Percentiles rank a stretch among this genome's conserved stretches.
These are phyloP conservation scores for Lymantria monacha DNA, from an alignment of 2,888 invertebrate genomes.

Conservation along the genomic window DNA sequence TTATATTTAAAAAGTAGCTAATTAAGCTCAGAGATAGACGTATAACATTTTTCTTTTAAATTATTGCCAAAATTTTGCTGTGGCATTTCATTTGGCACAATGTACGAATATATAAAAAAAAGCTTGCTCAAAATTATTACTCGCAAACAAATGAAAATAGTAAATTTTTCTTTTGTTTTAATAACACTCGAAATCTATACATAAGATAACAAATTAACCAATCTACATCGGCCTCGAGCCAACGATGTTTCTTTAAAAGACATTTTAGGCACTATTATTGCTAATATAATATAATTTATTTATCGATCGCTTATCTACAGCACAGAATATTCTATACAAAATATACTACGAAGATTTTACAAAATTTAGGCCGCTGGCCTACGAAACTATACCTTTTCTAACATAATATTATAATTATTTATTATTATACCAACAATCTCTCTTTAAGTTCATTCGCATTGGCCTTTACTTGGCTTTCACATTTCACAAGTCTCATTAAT, in stretches of 20 bases:
- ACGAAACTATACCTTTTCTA: slow-evolving; percentile 67
- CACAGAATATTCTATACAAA: slow-evolving; percentile 77
- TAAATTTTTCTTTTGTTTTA: slow-evolving; percentile 44
- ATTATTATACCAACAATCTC: slow-evolving; percentile 57
- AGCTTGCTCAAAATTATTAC: slow-evolving; percentile 38
- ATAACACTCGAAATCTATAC: slow-evolving; percentile 70
- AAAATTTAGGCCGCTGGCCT: slow-evolving; percentile 65
- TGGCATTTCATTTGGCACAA: slow-evolving; percentile 71
- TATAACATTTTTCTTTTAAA: slow-evolving; percentile 41
- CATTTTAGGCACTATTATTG: slow-evolving; percentile 80
- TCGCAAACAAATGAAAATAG: slow-evolving; percentile 44
- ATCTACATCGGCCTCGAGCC: slow-evolving; percentile 53
- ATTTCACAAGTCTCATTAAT: slow-evolving; percentile 34
- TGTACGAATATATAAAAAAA: slow-evolving; percentile 42
- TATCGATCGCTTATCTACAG: slow-evolving; percentile 72
- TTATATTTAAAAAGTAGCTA: slow-evolving; percentile 37
- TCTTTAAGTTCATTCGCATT: slow-evolving; percentile 24
- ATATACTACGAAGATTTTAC: slow-evolving; percentile 77
- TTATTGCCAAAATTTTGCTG: slow-evolving; percentile 55
- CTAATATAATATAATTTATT: slow-evolving; percentile 77
- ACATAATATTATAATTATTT: slow-evolving; percentile 73
- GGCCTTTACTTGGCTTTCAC: slow-evolving; percentile 31
- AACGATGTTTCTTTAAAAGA: slow-evolving; percentile 73
- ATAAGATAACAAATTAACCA: slow-evolving; percentile 73
- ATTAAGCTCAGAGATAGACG: slow-evolving; percentile 56